A percentile compares a stretch with the other conserved stretches of the same genome.
Conservation (phyloP, 2,797 vertebrate species). For the Todus mexicanus region DNA sequence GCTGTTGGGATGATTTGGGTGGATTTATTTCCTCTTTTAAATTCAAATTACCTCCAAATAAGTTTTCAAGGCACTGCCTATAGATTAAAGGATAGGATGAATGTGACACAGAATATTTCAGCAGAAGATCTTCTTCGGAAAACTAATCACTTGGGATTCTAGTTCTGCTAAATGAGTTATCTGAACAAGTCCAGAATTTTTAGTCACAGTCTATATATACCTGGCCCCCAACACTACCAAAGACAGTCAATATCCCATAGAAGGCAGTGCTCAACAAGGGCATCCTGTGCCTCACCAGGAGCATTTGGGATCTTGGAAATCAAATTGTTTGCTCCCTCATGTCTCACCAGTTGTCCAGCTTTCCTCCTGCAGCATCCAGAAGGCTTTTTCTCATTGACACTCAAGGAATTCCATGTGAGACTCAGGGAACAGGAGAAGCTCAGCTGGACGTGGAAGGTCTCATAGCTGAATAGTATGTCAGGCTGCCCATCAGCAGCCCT, state of each 20-base stretch:
- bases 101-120: conserved; percentile 51
- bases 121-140: conserved; percentile 19
- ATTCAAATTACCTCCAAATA: conserved; percentile 59
- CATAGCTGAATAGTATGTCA: background rate
- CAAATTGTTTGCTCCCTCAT: background rate
- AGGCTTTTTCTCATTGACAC: background rate
- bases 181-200: background rate
- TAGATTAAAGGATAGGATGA: conserved; percentile 57
- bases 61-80: conserved; percentile 48
- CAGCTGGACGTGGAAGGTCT: background rate
- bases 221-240: background rate
- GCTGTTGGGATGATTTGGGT: conserved; percentile 40
- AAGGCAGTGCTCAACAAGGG: background rate
- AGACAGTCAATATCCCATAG: background rate
- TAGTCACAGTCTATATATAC: background rate
- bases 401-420: fast-evolving
- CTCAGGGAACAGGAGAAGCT: background rate
- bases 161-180: conserved; percentile 12
- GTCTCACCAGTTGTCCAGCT: fast-evolving
- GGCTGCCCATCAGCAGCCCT: background rate
- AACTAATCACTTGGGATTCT: conserved; percentile 32
- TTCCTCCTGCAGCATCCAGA: background rate
- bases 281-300: background rate
- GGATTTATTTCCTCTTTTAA: conserved; percentile 61
- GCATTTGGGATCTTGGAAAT: background rate